Evolutionary conservation across 1,140 invertebrate species (phyloP).

Genomic region (Prorops nasuta): DNA sequence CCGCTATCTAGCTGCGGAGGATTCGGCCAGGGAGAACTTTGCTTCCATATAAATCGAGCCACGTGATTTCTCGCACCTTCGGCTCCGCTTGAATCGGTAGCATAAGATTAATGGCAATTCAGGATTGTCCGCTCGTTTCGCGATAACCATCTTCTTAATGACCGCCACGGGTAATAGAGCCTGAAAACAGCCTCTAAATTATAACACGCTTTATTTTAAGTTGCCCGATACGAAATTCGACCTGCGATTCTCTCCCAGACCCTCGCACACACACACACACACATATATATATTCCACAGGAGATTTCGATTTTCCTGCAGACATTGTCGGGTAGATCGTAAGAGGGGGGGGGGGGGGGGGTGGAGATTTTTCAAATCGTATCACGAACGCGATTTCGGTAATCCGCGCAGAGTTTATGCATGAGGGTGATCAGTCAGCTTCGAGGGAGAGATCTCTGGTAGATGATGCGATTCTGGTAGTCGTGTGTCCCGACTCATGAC

Average conservation of each 20-base stretch:
- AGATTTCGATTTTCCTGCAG: too few relatives aligned
- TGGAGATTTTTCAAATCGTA: too few relatives aligned
- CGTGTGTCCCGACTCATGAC: conserved; percentile 22
- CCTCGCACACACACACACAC: too few relatives aligned
- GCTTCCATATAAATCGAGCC: not conserved
- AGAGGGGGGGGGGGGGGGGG: too few relatives aligned
- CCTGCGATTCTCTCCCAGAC: too few relatives aligned
- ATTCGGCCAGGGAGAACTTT: not conserved
- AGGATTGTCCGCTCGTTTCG: not conserved
- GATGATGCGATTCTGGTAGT: conserved; percentile 29
- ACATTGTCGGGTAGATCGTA: too few relatives aligned
- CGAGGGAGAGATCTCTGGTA: conserved; percentile 17
- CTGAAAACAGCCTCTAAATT: not conserved
- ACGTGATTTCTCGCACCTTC: not conserved
- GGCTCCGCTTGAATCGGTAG: not conserved
- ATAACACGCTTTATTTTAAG: not conserved
- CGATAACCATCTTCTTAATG: not conserved
- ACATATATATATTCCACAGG: too few relatives aligned
- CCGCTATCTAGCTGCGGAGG: not conserved
- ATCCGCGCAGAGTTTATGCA: conserved; percentile 25
- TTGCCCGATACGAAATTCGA: too few relatives aligned
- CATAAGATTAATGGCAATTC: not conserved
- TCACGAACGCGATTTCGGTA: conserved; percentile 32
- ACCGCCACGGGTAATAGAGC: not conserved
- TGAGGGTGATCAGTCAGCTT: conserved; percentile 37